Base-by-base conservation (phyloP, 2,113 vertebrate genomes). In the Girardinichthys multiradiatus region DNA sequence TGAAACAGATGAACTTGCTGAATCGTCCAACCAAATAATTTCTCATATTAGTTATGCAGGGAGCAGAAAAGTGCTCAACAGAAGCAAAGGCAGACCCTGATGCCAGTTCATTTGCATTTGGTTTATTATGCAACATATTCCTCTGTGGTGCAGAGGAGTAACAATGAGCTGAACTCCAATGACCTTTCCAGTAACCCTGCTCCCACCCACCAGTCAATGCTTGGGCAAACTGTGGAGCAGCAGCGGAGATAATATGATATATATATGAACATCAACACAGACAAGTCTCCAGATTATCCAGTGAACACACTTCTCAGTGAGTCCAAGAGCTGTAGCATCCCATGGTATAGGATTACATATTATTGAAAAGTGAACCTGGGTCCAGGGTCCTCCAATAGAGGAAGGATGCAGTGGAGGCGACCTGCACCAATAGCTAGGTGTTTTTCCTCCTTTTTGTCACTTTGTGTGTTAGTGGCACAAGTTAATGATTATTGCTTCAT, bases 401-500 rank as follows among this genome's bases (percentile, higher is more conserved):
- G 61, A 70, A 64, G 70, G 83, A 86, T 79, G 77, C 68, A 60
- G 76, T 51, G 64, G 68, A 78, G 71, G 57, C 1, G 3, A 66
- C 37, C 62, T 63, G 72, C 45, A 77, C 61, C 54, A 85, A 66
- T 72, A 76, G 17, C 33, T n/a, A 68, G 64, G 85, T 90, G 69
- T 89, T 91, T 90, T 91, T 90, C 82, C 87, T 87, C 70, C n/a
- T n/a, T 80, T n/a, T 21, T 15, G 37, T 85, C 66, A 64, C 74
- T 48, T 65, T 26, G 1, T 62, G 62, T 37, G 35, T 58, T 45
- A 64, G 67, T 74, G 81, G 21, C 28, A 24, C 80, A 65, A 26
- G 86, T 89, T 90, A 89, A 92, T 91, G 74, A 92, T 87, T 91
- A 78, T 81, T 67, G 14, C 28, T 72, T 84, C 27, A 45, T 73